Conservation (phyloP, 2,888 invertebrate genomes). For the Hymenopus coronatus region DNA sequence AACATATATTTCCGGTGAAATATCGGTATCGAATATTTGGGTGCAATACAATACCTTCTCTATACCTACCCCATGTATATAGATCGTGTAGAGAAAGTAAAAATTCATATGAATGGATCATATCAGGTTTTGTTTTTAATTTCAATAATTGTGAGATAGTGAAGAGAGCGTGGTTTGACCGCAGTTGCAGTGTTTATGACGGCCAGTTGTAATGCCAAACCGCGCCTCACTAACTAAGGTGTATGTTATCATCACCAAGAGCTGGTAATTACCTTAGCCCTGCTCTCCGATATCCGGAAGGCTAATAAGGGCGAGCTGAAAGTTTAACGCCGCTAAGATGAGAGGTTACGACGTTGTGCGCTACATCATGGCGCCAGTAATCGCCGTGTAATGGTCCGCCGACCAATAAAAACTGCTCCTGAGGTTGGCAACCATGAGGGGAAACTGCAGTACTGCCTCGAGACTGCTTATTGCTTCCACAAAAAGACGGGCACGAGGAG, state of each 20-base stretch:
- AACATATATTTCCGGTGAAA: no score
- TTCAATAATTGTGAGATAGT: no score
- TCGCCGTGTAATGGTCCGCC: background rate
- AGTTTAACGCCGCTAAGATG: background rate
- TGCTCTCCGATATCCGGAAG: background rate
- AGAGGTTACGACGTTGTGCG: background rate
- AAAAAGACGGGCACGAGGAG: background rate
- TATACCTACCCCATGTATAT: no score
- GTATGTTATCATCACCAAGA: background rate
- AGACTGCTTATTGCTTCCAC: background rate
- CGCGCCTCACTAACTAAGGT: background rate
- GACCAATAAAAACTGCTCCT: slow-evolving; percentile 10
- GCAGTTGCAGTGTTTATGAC: background rate
- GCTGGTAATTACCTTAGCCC: background rate
- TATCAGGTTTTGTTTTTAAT: no score
- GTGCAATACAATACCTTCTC: no score
- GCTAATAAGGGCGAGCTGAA: background rate
- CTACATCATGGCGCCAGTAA: slow-evolving; percentile 3
- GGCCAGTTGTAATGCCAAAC: background rate
- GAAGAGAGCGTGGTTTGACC: no score
- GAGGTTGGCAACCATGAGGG: background rate
- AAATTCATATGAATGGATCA: no score
- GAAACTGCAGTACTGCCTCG: background rate
- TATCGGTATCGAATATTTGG: no score
- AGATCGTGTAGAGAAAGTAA: no score